Evolutionary conservation across 2,113 vertebrate species (phyloP).

Genomic region (Andinoacara biseriatus): DNA sequence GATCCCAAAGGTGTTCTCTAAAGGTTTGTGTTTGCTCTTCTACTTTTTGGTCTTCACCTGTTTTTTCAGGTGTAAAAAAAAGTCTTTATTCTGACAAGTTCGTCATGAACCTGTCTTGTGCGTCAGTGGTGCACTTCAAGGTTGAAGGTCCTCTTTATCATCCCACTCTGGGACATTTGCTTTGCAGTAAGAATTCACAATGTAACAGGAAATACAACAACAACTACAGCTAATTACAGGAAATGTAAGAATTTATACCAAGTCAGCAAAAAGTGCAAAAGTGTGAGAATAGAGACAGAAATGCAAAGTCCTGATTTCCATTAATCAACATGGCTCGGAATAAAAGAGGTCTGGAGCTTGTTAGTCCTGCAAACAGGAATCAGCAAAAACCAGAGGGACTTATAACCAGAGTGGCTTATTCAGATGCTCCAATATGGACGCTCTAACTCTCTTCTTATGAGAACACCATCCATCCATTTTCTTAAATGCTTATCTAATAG

Average conservation of each 20-base stretch:
- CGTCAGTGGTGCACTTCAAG: not conserved
- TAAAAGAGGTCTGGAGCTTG: fast-evolving
- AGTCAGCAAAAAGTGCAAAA: not conserved
- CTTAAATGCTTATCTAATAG: not conserved
- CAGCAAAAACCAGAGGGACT: not conserved
- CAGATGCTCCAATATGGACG: not conserved
- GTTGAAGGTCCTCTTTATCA: not conserved
- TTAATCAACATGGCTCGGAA: not conserved
- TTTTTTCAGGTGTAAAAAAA: no score
- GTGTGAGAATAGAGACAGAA: not conserved
- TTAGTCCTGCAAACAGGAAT: not conserved
- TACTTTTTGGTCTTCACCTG: not conserved
- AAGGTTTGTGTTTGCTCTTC: fast-evolving
- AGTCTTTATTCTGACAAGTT: not conserved
- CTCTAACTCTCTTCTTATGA: not conserved
- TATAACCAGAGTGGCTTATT: not conserved
- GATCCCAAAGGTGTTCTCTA: not conserved
- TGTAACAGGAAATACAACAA: not conserved
- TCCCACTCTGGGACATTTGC: not conserved
- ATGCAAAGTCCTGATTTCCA: not conserved
- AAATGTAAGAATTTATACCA: not conserved
- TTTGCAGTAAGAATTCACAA: not conserved
- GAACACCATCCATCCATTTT: not conserved
- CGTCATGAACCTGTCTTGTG: not conserved
- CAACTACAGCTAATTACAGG: not conserved